phyloP scores from a whole-genome alignment of 2,113 vertebrate genomes.

The Aspiorhynchus laticeps region DNA sequence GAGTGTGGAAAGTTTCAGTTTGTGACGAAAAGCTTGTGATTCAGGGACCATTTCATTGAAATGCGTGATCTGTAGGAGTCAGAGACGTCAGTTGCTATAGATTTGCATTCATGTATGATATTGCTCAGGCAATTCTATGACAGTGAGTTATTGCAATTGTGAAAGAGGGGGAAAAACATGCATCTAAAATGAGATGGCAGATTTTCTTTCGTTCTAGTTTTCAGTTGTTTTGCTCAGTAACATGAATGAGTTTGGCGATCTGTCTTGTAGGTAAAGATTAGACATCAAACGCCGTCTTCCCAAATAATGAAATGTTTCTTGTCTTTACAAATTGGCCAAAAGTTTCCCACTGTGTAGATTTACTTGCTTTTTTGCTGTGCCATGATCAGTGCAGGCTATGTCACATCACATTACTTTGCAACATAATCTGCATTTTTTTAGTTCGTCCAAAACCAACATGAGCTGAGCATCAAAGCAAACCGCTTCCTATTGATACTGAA shows the following conservation, averaged over 20 bases:
- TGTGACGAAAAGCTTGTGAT: slow-evolving; percentile 10
- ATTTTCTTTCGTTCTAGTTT: not conserved
- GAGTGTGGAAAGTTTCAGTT: slow-evolving; percentile 12
- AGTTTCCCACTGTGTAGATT: not conserved
- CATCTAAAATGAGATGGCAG: not conserved
- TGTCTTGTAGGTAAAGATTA: slow-evolving; percentile 30
- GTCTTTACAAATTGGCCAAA: slow-evolving; percentile 12
- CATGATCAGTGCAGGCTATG: slow-evolving; percentile 1
- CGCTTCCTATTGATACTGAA: slow-evolving; percentile 69
- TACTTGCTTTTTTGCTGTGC: not conserved
- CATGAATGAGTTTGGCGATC: slow-evolving; percentile 12
- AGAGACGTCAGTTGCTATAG: not conserved
- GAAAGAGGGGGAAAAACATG: not conserved
- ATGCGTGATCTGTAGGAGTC: not conserved
- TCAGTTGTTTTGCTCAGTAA: not conserved
- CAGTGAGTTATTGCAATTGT: not conserved
- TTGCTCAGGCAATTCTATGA: slow-evolving; percentile 1
- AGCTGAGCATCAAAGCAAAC: slow-evolving; percentile 68
- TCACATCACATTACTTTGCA: slow-evolving; percentile 26
- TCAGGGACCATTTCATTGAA: not conserved
- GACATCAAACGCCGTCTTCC: not conserved
- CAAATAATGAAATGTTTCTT: slow-evolving; percentile 5
- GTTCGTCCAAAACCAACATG: slow-evolving; percentile 65
- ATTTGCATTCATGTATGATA: slow-evolving; percentile 2
- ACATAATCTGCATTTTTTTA: slow-evolving; percentile 49